Percentiles rank a stretch among this genome's conserved stretches.
These are phyloP conservation scores for Kryptolebias ocellatus DNA, from an alignment of 2,797 vertebrate genomes.

Conservation along the genomic window DNA sequence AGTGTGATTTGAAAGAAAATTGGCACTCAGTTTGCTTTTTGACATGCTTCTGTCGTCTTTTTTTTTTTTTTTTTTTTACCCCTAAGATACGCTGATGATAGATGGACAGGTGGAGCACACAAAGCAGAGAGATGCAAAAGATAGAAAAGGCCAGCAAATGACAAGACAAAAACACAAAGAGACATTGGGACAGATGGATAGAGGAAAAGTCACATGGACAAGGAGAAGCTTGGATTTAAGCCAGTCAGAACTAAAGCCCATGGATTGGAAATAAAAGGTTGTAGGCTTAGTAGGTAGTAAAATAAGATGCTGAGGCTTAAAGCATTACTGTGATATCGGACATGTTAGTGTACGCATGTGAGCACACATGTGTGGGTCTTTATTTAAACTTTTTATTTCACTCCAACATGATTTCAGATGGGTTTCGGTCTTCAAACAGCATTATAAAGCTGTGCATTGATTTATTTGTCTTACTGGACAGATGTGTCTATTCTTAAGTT, in stretches of 20 bases:
- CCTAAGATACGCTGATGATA: slow-evolving; percentile 21
- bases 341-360: slow-evolving; percentile 21
- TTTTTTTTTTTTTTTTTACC: not conserved
- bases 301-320: slow-evolving; percentile 71
- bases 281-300: slow-evolving; percentile 73
- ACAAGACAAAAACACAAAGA: slow-evolving; percentile 32
- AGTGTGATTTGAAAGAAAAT: slow-evolving; percentile 20
- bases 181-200: slow-evolving; percentile 56
- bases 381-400: slow-evolving; percentile 19
- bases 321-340: slow-evolving; percentile 57
- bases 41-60: slow-evolving; percentile 13
- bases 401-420: slow-evolving; percentile 27
- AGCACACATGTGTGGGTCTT: slow-evolving; percentile 4
- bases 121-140: slow-evolving; percentile 24
- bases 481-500: slow-evolving; percentile 59
- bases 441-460: slow-evolving; percentile 49
- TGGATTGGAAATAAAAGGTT: slow-evolving; percentile 72
- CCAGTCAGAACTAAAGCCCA: slow-evolving; percentile 61
- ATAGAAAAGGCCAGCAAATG: slow-evolving; percentile 32
- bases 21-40: slow-evolving; percentile 1
- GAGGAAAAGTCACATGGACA: slow-evolving; percentile 41
- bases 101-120: slow-evolving; percentile 47
- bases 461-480: slow-evolving; percentile 58
- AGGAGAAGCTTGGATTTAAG: slow-evolving; percentile 44
- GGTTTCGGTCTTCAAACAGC: slow-evolving; percentile 32